Conservation (phyloP, 1,140 invertebrate genomes). For the Drosophila nasuta region DNA sequence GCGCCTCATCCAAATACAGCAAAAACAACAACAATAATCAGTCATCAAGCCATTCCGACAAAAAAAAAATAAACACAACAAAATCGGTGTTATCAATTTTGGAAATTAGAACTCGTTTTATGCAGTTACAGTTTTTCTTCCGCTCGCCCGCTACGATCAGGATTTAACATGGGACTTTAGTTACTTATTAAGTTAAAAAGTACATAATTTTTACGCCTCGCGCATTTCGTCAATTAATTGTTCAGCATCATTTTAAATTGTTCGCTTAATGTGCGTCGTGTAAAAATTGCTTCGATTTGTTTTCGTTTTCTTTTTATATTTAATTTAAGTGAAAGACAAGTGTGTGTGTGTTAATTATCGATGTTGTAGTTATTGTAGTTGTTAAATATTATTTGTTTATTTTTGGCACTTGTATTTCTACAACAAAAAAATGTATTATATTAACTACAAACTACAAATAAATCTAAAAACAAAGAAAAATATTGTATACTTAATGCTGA, state of each 20-base stretch:
- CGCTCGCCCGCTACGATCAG: constrained; percentile 33
- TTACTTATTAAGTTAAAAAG: constrained; percentile 70
- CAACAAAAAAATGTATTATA: constrained; percentile 70
- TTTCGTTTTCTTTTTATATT: constrained; percentile 20
- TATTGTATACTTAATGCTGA: constrained; percentile 65
- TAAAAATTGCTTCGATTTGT: constrained; percentile 51
- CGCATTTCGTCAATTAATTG: constrained; percentile 34
- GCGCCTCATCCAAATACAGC: constrained; percentile 44
- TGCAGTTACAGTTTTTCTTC: constrained; percentile 60
- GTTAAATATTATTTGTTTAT: constrained; percentile 64
- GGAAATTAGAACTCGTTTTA: constrained; percentile 70
- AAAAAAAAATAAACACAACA: constrained; percentile 37
- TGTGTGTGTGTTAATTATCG: constrained; percentile 45
- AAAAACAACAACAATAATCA: constrained; percentile 54
- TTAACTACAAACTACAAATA: constrained; percentile 68
- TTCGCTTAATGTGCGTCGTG: constrained; percentile 49
- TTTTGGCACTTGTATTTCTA: constrained; percentile 62
- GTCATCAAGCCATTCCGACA: constrained; percentile 71
- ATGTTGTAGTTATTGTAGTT: constrained; percentile 46
- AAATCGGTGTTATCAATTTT: constrained; percentile 67
- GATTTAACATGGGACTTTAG: constrained; percentile 70
- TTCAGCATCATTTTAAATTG: constrained; percentile 55
- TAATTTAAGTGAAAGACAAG: constrained; percentile 59
- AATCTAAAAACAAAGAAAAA: constrained; percentile 38
- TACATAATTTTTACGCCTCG: constrained; percentile 52